Evolutionary conservation across 1,140 invertebrate genomes (phyloP), one percentile per base, ranked within the genome.

Genomic region (Sminthurinus signatus): DNA sequence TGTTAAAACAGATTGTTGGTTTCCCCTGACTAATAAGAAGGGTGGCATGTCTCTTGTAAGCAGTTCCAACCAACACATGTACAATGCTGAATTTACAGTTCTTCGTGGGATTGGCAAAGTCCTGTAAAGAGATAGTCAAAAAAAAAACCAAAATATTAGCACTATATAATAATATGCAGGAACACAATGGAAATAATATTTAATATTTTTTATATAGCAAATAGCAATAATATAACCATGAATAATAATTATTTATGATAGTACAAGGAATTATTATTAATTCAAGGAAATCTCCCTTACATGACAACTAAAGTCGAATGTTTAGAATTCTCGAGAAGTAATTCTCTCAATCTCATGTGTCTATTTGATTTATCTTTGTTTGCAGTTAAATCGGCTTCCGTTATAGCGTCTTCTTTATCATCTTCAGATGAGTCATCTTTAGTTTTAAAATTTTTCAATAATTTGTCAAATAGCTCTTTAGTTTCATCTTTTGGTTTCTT

Each of bases 291-390:
- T 8, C 50, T n/a, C 46, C 81, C 85, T 82, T 78, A 89, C 87
- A 97, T 94, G 28, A 95, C 91, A 72, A 97, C 85, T 51, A 97
- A 81, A 73, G 88, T 87, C 23, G 93, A 86, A 70, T 88, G 85
- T 74, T 80, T 83, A 1, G 92, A 96, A 78, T 95, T 84, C 76
- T 93, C 83, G n/a, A 84, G 75, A 25, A 97, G 80, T 46, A 96
- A 79, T 76, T 97, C 93, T 54, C 91, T 80, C 48, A 97, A 78
- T 29, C 93, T 84, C 51, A 98, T 81, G 76, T 96, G 91, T 17
- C 93, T 82, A 76, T 93, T 88, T 4, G 91, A 95, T 78, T 96
- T 95, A 67, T 93, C 89, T 74, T 87, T 88, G 66, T 93, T 85
- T 0, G 89, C 85, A 29, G 88, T 67, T 56, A 94, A 75, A 75